Evolutionary conservation across 2,888 invertebrate genomes (phyloP).

Genomic region (Lordiphosa andalusiaca): DNA sequence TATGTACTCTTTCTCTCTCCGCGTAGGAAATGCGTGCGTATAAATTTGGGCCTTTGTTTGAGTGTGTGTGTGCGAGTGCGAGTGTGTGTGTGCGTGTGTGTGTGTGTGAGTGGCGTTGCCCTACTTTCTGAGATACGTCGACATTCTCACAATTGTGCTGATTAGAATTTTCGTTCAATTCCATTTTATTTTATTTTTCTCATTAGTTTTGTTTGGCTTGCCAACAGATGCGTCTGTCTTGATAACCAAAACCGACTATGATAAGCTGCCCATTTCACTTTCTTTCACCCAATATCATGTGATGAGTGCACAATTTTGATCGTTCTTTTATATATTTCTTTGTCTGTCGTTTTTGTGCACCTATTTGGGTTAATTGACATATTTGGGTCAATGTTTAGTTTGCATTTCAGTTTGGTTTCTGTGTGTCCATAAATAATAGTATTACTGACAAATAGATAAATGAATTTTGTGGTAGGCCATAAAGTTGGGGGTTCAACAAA

Average conservation of each 20-base stretch:
- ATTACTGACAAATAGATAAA: slow-evolving; percentile 1
- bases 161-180: slow-evolving; percentile 40
- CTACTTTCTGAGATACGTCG: slow-evolving; percentile 57
- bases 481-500: too few species aligned
- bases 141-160: slow-evolving; percentile 42
- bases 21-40: slow-evolving; percentile 63
- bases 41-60: slow-evolving; percentile 68
- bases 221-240: slow-evolving; percentile 54
- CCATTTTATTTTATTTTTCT: slow-evolving; percentile 12
- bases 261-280: slow-evolving; percentile 19
- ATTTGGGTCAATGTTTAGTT: slow-evolving; percentile 70
- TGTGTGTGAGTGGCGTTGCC: slow-evolving; percentile 41
- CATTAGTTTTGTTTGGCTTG: slow-evolving; percentile 2
- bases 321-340: slow-evolving; percentile 17
- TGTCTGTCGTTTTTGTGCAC: slow-evolving; percentile 8
- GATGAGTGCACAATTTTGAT: slow-evolving; percentile 54
- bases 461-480: too few species aligned
- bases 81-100: slow-evolving; percentile 4
- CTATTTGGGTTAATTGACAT: slow-evolving; percentile 64
- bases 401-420: slow-evolving; percentile 44
- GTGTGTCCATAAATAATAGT: slow-evolving; percentile 21
- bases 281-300: slow-evolving; percentile 41
- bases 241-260: slow-evolving; percentile 8
- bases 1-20: slow-evolving; percentile 3
- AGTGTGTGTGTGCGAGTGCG: slow-evolving; percentile 19